Evolutionary conservation across 2,113 vertebrate genomes (phyloP), one percentile per base, ranked within the genome.

Genomic region (Hylia prasina): DNA sequence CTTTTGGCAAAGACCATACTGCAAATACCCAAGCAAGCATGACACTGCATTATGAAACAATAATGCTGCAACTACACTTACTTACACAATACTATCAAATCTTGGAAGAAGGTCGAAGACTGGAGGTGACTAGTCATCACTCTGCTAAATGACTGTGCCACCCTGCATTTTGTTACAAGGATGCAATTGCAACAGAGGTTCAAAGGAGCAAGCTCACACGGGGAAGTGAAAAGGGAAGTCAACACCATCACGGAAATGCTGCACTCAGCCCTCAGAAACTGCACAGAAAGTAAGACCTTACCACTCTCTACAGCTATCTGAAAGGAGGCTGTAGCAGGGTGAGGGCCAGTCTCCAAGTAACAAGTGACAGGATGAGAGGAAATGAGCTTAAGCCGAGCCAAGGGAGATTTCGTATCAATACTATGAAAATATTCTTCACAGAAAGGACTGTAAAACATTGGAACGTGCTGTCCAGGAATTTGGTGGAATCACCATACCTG

Each of bases 131-230:
- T 4, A 40, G 20, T 28, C 16, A 48, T 25, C 0, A 0, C 7
- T 25, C 1, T 0, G 6, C 15, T 54, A 33, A 51, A 56, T 31
- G 24, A 23, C 22, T 22, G 8, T 13, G 15, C 6, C 1, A 3
- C 5, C 3, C 23, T 2, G 3, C 6, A 50, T 19, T 70, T 63
- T 25, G 23, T 30, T 66, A 64, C 17, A 56, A 63, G 27, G 39
- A 14, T 60, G 25, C 37, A 82, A 54, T 39, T 81, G 5, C 37
- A 86, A 17, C 6, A 22, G 25, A 85, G 2, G 21, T 64, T 75
- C 64, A 51, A 42, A 28, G 24, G n/a, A 48, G 23, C 3, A 72
- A 72, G 31, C 2, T 48, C 15, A 66, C 17, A 12, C 0, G 0
- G 6, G 3, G 4, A 57, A 21, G 10, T 24, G 19, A 42, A 64